These are phyloP conservation scores for Pristionchus japonicus DNA, from an alignment of 2,888 invertebrate species.

Conservation along the genomic window DNA sequence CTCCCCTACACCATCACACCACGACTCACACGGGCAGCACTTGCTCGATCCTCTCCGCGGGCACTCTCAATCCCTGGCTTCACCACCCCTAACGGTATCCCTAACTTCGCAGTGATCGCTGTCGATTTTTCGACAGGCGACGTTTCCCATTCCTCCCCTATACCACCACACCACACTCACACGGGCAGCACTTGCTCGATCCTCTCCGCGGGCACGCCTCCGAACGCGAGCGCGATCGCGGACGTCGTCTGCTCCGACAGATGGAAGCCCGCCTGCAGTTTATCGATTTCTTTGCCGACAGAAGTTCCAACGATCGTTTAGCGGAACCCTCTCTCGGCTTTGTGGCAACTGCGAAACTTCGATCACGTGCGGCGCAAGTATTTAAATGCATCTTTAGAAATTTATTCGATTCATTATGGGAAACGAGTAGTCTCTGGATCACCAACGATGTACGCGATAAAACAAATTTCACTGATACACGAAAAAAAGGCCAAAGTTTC, in stretches of 20 bases:
- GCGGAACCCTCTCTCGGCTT: too few relatives aligned
- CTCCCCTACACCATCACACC: neutral
- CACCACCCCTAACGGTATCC: neutral
- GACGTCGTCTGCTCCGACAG: conserved; percentile 58
- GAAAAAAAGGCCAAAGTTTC: too few relatives aligned
- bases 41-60: too few relatives aligned
- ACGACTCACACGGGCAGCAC: conserved; percentile 58
- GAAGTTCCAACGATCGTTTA: too few relatives aligned
- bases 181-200: conserved; percentile 60
- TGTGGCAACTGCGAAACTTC: neutral
- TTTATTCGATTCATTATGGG: too few relatives aligned
- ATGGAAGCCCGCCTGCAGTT: conserved; percentile 51
- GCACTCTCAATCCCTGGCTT: neutral
- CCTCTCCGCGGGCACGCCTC: conserved; percentile 68
- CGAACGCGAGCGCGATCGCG: conserved; percentile 62
- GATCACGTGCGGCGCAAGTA: too few relatives aligned
- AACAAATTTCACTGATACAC: too few relatives aligned
- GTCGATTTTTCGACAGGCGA: neutral
- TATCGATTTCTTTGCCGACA: too few relatives aligned
- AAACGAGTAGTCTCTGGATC: too few relatives aligned
- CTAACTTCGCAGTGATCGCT: neutral
- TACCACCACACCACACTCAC: conserved; percentile 47
- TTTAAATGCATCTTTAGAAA: too few relatives aligned
- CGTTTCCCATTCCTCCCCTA: neutral
- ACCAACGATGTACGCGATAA: too few relatives aligned